Conservation (phyloP, 2,113 vertebrate genomes). For the Ptychochromis oligacanthus region DNA sequence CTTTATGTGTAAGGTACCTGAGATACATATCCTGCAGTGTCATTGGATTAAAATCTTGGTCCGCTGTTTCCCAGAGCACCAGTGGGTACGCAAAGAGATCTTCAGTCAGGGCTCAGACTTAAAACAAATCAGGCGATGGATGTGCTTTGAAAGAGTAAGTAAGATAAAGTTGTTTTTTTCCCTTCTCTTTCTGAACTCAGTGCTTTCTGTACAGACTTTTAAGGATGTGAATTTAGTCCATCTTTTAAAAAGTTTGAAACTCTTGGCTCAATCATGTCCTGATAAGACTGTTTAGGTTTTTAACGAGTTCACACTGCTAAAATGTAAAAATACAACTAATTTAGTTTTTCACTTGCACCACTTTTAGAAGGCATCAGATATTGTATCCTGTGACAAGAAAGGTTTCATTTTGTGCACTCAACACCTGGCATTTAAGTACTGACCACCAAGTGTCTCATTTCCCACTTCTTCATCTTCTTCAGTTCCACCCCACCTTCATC, state of each 20-base stretch:
- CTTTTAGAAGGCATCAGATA: background rate
- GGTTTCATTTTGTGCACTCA: background rate
- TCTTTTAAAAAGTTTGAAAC: background rate
- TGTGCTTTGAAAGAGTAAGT: conserved; percentile 31
- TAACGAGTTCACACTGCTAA: background rate
- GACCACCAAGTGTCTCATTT: background rate
- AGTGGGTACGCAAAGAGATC: background rate
- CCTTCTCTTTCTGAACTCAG: background rate
- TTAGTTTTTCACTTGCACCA: background rate
- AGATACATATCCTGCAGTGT: background rate
- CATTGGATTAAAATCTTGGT: background rate
- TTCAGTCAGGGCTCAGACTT: background rate
- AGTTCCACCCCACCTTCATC: background rate
- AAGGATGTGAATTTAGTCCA: background rate
- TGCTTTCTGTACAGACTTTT: background rate
- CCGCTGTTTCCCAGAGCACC: background rate
- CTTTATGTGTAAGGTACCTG: conserved; percentile 30
- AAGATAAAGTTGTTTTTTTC: background rate
- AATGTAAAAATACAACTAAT: background rate
- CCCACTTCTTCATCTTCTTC: background rate
- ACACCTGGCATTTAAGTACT: background rate
- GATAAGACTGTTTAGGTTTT: accelerated
- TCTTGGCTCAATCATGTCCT: background rate
- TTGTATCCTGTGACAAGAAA: background rate
- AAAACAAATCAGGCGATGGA: background rate